A percentile compares a stretch with the other conserved stretches of the same genome.
phyloP scores from a whole-genome alignment of 2,888 invertebrate species.

The Drosophila basisetae region DNA sequence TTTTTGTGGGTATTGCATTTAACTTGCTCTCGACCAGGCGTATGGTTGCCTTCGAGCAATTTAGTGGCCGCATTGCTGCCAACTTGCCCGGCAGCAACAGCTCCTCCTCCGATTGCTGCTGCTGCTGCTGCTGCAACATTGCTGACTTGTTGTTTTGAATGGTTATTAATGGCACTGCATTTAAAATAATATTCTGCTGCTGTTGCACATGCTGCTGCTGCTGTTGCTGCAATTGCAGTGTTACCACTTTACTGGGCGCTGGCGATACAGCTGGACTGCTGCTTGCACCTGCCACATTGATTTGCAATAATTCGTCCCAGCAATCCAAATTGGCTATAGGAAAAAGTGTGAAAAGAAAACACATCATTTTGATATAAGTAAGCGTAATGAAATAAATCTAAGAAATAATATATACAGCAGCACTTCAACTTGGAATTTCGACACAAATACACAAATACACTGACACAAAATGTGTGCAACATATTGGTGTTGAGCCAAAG shows the following conservation, averaged over 20 bases:
- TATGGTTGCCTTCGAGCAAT: conserved; percentile 77
- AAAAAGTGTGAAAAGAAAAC: neutral
- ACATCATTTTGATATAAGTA: neutral
- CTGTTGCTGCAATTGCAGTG: conserved; percentile 61
- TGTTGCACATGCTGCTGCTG: conserved; percentile 66
- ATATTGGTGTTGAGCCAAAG: conserved; percentile 17
- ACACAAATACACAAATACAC: neutral
- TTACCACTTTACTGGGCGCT: conserved; percentile 56
- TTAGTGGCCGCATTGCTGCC: conserved; percentile 69
- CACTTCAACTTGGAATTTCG: neutral
- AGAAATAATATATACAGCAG: conserved; percentile 24
- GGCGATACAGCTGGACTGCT: conserved; percentile 63
- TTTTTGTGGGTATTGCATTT: conserved; percentile 33
- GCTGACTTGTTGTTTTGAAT: conserved; percentile 82
- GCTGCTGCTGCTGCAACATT: conserved; percentile 70
- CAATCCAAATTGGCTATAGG: conserved; percentile 84
- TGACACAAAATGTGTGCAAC: conserved; percentile 14
- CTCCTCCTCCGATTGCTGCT: conserved; percentile 53
- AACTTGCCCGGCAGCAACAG: conserved; percentile 56
- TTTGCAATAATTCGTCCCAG: conserved; percentile 84
- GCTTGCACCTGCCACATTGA: conserved; percentile 73
- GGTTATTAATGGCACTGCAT: conserved; percentile 83
- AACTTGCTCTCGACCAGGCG: conserved; percentile 75
- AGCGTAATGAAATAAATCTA: conserved; percentile 1
- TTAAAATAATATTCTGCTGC: conserved; percentile 81